Base-by-base conservation (phyloP, 2,113 vertebrate species). In the Dicentrarchus labrax region DNA sequence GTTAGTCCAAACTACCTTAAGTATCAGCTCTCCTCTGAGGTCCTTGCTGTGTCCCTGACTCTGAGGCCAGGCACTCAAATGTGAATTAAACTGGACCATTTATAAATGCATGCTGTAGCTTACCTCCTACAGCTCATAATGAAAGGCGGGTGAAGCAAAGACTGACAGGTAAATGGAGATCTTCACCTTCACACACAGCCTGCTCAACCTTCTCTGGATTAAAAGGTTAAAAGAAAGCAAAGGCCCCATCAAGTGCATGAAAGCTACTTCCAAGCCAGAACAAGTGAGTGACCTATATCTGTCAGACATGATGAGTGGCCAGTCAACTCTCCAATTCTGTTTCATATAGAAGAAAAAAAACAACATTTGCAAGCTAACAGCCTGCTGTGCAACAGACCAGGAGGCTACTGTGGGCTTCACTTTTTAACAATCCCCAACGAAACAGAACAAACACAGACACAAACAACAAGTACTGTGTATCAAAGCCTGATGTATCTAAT, bases 161-260 rank as follows among this genome's bases (percentile, higher is more conserved):
- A 47, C 22, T 73, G 79, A 60, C 71, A 60, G 51, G 6, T 50
- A 11, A 67, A 43, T 17, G 12, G 45, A 68, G 62, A 41, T 71
- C 45, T 39, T 66, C 53, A 73, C 61, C 60, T 75, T 62, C 72
- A 76, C 43, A 60, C 2, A 2, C 54, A 36, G 54, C 39, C 45
- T 54, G 48, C 1, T 64, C 22, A 36, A 6, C 60, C 48, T 43
- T 9, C 22, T 68, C 57, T 60, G 48, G 21, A 38, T 41, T 24
- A 24, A 57, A 59, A 59, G 56, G 22, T 39, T 69, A n/a, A 43
- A 8, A 51, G 47, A 69, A 30, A 43, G 13, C 45, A 59, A 56
- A 39, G 47, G n/a, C 24, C 4, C 16, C 48, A 3, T 38, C 50
- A 39, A 53, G 10, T n/a, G 21, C 13, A 39, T 43, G 39, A 43